Conservation (phyloP, 2,113 vertebrate species). For the Acinonyx jubatus region DNA sequence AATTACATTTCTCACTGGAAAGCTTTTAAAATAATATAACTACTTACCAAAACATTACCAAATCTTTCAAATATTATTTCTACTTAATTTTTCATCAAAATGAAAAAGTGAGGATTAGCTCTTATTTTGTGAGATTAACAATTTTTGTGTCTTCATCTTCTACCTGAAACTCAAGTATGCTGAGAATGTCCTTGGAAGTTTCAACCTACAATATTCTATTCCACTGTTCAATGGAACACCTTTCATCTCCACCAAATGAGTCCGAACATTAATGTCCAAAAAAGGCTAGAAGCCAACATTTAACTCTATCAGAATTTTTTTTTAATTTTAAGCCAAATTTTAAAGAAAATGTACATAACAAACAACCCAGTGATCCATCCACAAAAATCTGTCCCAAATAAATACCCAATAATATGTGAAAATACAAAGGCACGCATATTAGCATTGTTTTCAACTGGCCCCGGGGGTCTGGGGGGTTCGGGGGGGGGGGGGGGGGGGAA, state of each 20-base stretch:
- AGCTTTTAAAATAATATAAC: background rate
- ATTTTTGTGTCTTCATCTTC: background rate
- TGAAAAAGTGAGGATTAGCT: background rate
- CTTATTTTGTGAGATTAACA: conserved; percentile 2
- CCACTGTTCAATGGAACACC: background rate
- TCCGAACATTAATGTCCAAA: background rate
- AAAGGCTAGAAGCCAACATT: background rate
- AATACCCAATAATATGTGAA: background rate
- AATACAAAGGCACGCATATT: background rate
- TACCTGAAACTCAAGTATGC: background rate
- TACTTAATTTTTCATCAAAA: conserved; percentile 26
- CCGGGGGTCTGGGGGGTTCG: too few species aligned
- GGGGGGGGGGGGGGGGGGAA: rapidly evolving
- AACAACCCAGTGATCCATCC: background rate
- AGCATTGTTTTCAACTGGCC: background rate
- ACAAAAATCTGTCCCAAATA: background rate
- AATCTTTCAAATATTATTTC: background rate
- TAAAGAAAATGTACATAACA: background rate
- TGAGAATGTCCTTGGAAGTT: background rate
- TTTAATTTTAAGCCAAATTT: background rate
- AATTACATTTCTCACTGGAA: conserved; percentile 7
- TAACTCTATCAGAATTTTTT: background rate
- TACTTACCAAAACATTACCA: background rate
- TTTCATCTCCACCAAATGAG: background rate
- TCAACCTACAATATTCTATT: background rate